Conservation (phyloP, 2,797 vertebrate species). For the Lagorchestes hirsutus region DNA sequence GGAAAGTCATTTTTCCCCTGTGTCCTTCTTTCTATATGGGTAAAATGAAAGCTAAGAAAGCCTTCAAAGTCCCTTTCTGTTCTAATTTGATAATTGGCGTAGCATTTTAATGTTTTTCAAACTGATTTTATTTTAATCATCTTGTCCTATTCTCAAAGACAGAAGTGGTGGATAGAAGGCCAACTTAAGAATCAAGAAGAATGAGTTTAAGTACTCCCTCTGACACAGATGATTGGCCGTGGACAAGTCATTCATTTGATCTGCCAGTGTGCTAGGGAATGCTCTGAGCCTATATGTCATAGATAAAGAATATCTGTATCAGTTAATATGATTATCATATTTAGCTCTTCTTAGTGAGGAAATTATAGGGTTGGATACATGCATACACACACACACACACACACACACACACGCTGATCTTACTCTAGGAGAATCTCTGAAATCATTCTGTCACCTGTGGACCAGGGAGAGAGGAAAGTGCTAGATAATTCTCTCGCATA, state of each 20-base stretch:
- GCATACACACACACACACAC: background rate
- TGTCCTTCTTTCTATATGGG: background rate
- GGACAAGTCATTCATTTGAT: background rate
- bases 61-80: background rate
- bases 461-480: background rate
- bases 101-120: background rate
- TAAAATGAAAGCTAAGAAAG: background rate
- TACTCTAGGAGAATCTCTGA: background rate
- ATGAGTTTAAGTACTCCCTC: background rate
- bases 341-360: background rate
- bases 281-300: background rate
- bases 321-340: background rate
- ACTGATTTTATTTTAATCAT: background rate
- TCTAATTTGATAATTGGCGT: constrained; percentile 5
- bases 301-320: background rate
- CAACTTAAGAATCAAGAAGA: background rate
- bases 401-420: background rate
- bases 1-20: background rate
- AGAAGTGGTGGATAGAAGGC: background rate
- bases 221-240: background rate
- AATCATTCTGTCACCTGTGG: background rate
- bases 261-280: background rate
- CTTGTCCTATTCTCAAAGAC: background rate
- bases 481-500: background rate
- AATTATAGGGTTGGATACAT: background rate